Base-by-base conservation (phyloP, 2,888 invertebrate species). In the Operophtera brumata region DNA sequence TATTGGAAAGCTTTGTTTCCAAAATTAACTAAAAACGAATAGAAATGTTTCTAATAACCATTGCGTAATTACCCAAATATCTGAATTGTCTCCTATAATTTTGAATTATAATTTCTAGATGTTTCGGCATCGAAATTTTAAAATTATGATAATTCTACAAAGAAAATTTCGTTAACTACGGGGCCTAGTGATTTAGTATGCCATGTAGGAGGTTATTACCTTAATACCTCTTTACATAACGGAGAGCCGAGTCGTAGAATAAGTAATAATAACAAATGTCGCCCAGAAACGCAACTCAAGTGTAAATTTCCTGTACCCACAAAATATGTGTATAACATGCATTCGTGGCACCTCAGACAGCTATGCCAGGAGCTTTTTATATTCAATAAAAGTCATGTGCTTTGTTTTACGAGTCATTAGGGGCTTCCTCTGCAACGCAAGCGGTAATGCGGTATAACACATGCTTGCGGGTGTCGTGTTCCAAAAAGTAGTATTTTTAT, bases 101-200 rank as follows among this genome's bases (percentile, higher is more conserved):
- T 46, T 36, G 47, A 46, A 59, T 56, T 28, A n/a, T 36, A 56
- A 48, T 56, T 40, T 34, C 14, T 36, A 25, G 39, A 28, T 40
- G 44, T 35, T 52, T 36, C 30, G 12, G 62, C 56, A 61, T 61
- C 43, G 50, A 63, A 66, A 70, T 54, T 60, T 39, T 42, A 48
- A 60, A 35, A 65, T 71, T 70, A 71, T 66, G 67, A 39, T 64
- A 64, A 69, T 64, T 45, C 32, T 2, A 41, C 46, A 47, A 51
- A 52, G 57, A 42, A 53, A 57, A 39, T 35, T 51, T 44, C 44
- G 47, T 44, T 44, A 48, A 47, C 47, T 51, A 51, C 49, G 39
- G 52, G 12, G 34, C 14, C 11, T 20, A 20, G 2, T 20, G 20
- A 12, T 36, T 39, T 46, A 35, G 34, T 28, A 30, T 36, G 20